Evolutionary conservation across 2,797 vertebrate species (phyloP).

Genomic region (Amphiprion clarkii): DNA sequence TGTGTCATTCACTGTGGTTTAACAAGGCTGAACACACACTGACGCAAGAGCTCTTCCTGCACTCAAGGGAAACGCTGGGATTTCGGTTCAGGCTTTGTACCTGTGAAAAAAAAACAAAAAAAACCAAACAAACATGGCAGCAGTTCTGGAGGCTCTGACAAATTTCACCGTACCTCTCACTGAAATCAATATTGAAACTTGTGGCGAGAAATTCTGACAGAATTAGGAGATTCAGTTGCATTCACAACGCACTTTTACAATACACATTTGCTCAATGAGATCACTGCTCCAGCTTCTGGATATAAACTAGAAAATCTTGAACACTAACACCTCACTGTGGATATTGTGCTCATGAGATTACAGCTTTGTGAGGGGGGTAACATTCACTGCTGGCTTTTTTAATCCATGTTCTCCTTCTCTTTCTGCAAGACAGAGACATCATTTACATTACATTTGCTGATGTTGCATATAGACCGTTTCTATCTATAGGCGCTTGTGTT

Average conservation of each 20-base stretch:
- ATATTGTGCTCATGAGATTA: neutral
- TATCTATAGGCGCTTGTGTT: neutral
- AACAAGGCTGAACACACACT: conserved; percentile 8
- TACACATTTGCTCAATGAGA: neutral
- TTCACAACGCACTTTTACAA: neutral
- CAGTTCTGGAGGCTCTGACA: neutral
- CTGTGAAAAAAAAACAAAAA: neutral
- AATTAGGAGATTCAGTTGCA: neutral
- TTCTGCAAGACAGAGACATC: neutral
- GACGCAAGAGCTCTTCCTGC: neutral
- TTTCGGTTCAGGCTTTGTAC: conserved; percentile 9
- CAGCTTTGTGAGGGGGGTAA: neutral
- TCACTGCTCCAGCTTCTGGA: neutral
- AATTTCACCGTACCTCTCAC: neutral
- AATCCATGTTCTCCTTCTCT: neutral
- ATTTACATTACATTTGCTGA: neutral
- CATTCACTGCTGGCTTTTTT: neutral
- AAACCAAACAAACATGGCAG: neutral
- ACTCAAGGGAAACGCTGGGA: neutral
- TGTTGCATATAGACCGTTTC: neutral
- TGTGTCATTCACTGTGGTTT: conserved; percentile 12
- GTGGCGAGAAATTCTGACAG: neutral
- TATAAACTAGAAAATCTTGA: neutral
- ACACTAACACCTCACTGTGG: neutral
- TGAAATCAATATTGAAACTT: neutral